These are phyloP conservation scores for Drosophila bipectinata DNA, from an alignment of 1,140 invertebrate genomes.

Conservation along the genomic window DNA sequence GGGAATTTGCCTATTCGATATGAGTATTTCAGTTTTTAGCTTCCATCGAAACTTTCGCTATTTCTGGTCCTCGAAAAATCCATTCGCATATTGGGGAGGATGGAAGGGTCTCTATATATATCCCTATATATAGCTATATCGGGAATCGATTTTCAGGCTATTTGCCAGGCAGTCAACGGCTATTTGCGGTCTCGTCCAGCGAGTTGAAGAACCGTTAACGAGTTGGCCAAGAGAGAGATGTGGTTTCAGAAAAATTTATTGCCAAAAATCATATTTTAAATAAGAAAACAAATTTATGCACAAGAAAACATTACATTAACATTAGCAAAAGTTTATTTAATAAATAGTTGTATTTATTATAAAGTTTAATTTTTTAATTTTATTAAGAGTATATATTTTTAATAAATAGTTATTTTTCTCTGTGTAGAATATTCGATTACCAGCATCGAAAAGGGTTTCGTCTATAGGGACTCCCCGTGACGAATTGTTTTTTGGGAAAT, in stretches of 20 bases:
- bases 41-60: constrained; percentile 56
- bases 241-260: not conserved
- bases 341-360: too few species aligned
- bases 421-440: constrained; percentile 69
- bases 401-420: not conserved
- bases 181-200: constrained; percentile 73
- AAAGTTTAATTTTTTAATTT: not conserved
- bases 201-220: constrained; percentile 53
- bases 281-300: not conserved
- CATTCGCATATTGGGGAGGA: constrained; percentile 19
- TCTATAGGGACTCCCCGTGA: constrained; percentile 13
- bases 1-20: constrained; percentile 57
- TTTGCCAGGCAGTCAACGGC: constrained; percentile 27
- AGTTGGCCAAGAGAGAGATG: constrained; percentile 9
- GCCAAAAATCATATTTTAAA: not conserved
- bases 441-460: constrained; percentile 68
- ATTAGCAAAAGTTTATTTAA: too few species aligned
- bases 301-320: too few species aligned
- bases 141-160: constrained; percentile 60
- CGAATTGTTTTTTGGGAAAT: constrained; percentile 47
- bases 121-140: constrained; percentile 36
- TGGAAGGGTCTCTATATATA: constrained; percentile 6
- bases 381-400: not conserved
- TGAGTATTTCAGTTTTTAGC: constrained; percentile 51
- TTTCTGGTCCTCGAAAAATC: constrained; percentile 66